phyloP scores from a whole-genome alignment of 2,888 invertebrate species.

The Zaprionus bogoriensis region DNA sequence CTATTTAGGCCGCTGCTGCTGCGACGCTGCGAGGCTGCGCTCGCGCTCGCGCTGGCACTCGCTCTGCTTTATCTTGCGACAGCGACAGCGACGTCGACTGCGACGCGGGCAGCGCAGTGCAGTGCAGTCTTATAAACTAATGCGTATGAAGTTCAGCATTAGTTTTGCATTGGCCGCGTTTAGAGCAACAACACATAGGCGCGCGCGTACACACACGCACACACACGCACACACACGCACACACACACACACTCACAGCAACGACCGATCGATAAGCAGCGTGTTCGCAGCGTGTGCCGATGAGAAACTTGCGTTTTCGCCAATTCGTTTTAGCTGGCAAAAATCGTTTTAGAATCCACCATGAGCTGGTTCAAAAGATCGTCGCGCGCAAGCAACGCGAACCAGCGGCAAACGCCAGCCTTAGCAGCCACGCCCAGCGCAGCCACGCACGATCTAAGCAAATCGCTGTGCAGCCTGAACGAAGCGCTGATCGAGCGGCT shows the following conservation, averaged over 20 bases:
- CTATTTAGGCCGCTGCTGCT: conserved; percentile 39
- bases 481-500: conserved; percentile 68
- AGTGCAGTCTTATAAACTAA: conserved; percentile 75
- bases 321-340: conserved; percentile 86
- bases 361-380: conserved; percentile 88
- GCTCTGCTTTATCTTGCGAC: background rate
- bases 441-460: conserved; percentile 34
- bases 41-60: conserved; percentile 4
- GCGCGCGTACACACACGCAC: background rate
- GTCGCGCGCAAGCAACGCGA: conserved; percentile 85
- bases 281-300: conserved; percentile 82
- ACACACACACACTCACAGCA: background rate
- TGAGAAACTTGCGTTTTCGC: conserved; percentile 86
- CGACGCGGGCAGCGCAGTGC: conserved; percentile 11
- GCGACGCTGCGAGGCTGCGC: conserved; percentile 2
- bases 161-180: conserved; percentile 76
- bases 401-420: conserved; percentile 62
- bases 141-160: conserved; percentile 74
- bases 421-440: background rate
- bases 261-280: conserved; percentile 8
- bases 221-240: background rate
- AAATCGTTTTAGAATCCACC: conserved; percentile 85
- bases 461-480: conserved; percentile 62
- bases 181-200: conserved; percentile 57
- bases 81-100: conserved; percentile 8